These are phyloP conservation scores for Pygoscelis adeliae DNA, from an alignment of 2,113 vertebrate species.

Conservation along the genomic window DNA sequence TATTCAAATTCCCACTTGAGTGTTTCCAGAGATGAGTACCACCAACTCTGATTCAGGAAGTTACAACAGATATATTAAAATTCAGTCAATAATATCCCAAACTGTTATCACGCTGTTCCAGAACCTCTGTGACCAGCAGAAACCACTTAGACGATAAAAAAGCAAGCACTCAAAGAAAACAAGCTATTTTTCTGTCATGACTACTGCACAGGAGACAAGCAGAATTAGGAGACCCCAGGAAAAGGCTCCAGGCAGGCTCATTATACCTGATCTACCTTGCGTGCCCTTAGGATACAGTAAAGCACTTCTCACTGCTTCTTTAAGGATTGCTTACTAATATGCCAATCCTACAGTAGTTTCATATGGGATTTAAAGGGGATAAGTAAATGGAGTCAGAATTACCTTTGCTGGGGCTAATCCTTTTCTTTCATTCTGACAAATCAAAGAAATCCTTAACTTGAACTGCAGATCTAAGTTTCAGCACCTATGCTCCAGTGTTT, in stretches of 20 bases:
- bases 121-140: not conserved
- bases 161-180: not conserved
- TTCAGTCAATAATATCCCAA: not conserved
- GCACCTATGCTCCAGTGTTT: not conserved
- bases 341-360: not conserved
- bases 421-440: not conserved
- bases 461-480: not conserved
- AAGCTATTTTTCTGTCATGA: not conserved
- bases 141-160: not conserved
- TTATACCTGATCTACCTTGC: not conserved
- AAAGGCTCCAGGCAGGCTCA: not conserved
- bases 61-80: not conserved
- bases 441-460: not conserved
- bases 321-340: not conserved
- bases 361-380: not conserved
- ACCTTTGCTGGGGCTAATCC: not conserved
- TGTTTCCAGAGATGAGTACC: not conserved
- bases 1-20: not conserved
- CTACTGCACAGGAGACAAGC: not conserved
- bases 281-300: not conserved
- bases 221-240: not conserved
- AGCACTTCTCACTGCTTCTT: not conserved
- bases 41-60: not conserved
- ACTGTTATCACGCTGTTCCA: rapidly evolving
- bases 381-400: not conserved